A percentile compares a stretch with the other conserved stretches of the same genome.
Evolutionary conservation across 2,888 invertebrate genomes (phyloP).

Genomic region (Rhimphoctona megacephalus): DNA sequence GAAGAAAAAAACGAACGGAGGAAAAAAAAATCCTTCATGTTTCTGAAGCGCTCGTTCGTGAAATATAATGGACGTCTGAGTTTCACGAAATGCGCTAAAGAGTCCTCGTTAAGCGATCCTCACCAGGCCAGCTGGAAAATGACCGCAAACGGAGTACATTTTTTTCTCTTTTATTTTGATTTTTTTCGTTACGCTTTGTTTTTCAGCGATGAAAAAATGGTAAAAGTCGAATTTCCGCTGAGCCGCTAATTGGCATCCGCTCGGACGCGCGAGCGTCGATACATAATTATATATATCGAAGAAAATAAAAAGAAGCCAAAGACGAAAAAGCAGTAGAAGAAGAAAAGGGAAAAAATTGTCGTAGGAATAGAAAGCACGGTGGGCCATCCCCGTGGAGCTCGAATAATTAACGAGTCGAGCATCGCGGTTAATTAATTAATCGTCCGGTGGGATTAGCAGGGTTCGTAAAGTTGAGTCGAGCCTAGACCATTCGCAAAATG

Average conservation of each 20-base stretch:
- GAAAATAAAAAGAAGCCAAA: conserved; percentile 15
- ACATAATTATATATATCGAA: conserved; percentile 63
- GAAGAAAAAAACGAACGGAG: conserved; percentile 39
- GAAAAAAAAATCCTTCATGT: conserved; percentile 29
- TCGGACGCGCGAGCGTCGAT: conserved; percentile 28
- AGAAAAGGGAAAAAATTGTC: conserved; percentile 42
- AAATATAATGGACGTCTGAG: conserved; percentile 45
- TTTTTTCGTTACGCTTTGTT: conserved; percentile 22
- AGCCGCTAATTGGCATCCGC: conserved; percentile 57
- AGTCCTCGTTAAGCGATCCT: conserved; percentile 81
- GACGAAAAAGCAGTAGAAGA: conserved; percentile 15
- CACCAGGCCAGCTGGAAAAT: conserved; percentile 69
- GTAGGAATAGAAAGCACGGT: conserved; percentile 33
- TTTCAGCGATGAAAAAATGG: conserved; percentile 25
- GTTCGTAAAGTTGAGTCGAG: conserved; percentile 31
- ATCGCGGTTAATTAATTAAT: conserved; percentile 77
- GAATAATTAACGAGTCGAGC: conserved; percentile 76
- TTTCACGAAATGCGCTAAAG: conserved; percentile 83
- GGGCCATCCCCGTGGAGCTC: conserved; percentile 58
- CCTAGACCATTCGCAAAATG: conserved; percentile 57
- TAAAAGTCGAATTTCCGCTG: conserved; percentile 52
- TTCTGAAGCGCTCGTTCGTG: conserved; percentile 63
- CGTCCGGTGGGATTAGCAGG: conserved; percentile 66
- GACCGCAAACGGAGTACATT: conserved; percentile 31
- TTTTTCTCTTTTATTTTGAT: background rate